Percentiles rank a stretch among this genome's conserved stretches.
Evolutionary conservation across 2,888 invertebrate genomes (phyloP).

Genomic region (Tenthredo distinguenda): DNA sequence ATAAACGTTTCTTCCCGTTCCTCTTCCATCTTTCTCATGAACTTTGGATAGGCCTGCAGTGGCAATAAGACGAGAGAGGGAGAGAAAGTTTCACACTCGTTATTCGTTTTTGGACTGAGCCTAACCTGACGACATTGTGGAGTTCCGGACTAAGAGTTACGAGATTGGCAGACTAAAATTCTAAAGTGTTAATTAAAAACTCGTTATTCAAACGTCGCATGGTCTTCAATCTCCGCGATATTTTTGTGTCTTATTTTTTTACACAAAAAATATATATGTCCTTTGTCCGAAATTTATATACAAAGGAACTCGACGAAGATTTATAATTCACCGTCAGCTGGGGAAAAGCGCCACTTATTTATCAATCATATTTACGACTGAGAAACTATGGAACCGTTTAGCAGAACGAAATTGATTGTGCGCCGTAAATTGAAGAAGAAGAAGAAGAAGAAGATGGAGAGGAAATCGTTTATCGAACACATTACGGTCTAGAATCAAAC

Average conservation of each 20-base stretch:
- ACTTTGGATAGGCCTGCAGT: not conserved
- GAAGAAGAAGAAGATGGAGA: not conserved
- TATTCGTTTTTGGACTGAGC: not conserved
- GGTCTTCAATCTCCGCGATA: slow-evolving; percentile 8
- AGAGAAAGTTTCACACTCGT: not conserved
- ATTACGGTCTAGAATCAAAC: not conserved
- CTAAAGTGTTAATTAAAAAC: slow-evolving; percentile 34
- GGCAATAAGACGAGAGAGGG: not conserved
- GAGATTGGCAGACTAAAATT: not conserved
- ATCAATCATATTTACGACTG: not conserved
- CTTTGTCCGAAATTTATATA: not conserved
- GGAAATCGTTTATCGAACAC: not conserved
- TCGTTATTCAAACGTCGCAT: slow-evolving; percentile 24
- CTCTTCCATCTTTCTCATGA: not conserved
- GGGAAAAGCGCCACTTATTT: not conserved
- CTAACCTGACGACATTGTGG: not conserved
- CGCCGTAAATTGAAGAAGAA: not conserved
- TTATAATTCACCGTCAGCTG: not conserved
- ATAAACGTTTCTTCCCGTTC: not conserved
- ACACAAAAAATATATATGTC: not conserved
- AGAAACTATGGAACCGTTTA: not conserved
- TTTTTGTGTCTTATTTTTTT: not conserved
- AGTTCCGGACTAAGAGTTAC: not conserved
- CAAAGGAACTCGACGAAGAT: not conserved
- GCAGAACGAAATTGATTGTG: not conserved